Evolutionary conservation across 2,888 invertebrate species (phyloP).

Genomic region (Anoplius nigerrimus): DNA sequence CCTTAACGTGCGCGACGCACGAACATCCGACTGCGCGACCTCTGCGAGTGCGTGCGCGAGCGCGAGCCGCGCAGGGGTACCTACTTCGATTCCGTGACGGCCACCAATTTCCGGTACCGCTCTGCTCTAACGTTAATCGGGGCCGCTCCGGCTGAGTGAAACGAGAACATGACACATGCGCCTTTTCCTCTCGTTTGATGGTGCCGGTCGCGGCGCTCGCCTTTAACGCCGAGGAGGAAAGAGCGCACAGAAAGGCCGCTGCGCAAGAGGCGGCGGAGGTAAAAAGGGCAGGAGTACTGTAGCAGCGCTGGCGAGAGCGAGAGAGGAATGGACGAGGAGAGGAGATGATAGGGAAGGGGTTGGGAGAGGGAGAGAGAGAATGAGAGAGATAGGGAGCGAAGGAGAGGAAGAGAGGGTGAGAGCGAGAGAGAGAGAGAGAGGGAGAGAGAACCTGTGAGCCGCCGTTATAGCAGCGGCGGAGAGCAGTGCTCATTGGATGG

Average conservation of each 20-base stretch:
- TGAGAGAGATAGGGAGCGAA: constrained; percentile 10
- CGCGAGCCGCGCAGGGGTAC: not conserved
- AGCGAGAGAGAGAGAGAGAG: constrained; percentile 26
- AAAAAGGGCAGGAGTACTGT: constrained; percentile 3
- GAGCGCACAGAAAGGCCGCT: no score
- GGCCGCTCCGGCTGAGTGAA: constrained; percentile 31
- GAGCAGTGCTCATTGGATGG: constrained; percentile 67
- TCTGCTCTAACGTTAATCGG: constrained; percentile 23
- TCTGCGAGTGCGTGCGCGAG: no score
- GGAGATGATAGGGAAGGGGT: constrained; percentile 18
- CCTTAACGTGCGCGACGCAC: no score
- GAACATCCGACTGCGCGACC: no score
- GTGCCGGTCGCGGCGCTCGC: no score
- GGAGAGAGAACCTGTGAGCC: not conserved
- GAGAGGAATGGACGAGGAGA: no score
- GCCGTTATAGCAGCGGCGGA: constrained; percentile 50
- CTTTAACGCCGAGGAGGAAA: not conserved
- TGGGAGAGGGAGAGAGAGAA: constrained; percentile 17
- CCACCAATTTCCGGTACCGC: constrained; percentile 51
- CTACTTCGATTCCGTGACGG: constrained; percentile 43
- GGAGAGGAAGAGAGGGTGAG: constrained; percentile 21
- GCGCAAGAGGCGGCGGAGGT: no score
- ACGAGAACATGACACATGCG: constrained; percentile 26
- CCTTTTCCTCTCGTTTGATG: constrained; percentile 11
- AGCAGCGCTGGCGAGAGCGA: no score